Percentiles rank a stretch among this genome's conserved stretches.
Conservation (phyloP, 1,140 invertebrate species). For the Colletes latitarsis region DNA sequence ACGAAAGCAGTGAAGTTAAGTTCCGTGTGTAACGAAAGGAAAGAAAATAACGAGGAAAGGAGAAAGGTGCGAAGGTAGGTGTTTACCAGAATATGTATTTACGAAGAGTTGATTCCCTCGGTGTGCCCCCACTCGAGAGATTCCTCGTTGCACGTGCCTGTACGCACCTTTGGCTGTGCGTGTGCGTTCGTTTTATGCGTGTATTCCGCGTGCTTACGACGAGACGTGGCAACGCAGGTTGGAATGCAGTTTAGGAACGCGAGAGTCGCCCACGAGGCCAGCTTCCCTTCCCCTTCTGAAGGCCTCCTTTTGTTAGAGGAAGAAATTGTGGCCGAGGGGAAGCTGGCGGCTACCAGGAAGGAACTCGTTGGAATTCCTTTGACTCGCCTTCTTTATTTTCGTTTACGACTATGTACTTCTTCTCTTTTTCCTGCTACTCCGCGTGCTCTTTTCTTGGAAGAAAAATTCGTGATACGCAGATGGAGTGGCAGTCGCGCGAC, state of each 20-base stretch:
- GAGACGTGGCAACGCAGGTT: slow-evolving; percentile 71
- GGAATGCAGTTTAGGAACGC: slow-evolving; percentile 73
- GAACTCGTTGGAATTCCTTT: slow-evolving; percentile 65
- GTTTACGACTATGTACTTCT: neutral
- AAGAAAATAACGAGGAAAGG: neutral
- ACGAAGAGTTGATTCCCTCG: slow-evolving; percentile 41
- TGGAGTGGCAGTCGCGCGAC: neutral
- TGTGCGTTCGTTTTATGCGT: slow-evolving; percentile 7
- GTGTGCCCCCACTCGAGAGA: slow-evolving; percentile 28
- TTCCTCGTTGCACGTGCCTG: slow-evolving; percentile 1
- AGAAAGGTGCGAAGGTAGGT: neutral
- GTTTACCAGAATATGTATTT: slow-evolving; percentile 53
- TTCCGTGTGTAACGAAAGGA: neutral
- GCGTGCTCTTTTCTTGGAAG: neutral
- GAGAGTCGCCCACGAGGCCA: slow-evolving; percentile 58
- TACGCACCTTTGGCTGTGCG: neutral
- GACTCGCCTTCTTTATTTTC: slow-evolving; percentile 43
- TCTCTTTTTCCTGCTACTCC: neutral
- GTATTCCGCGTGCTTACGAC: slow-evolving; percentile 53
- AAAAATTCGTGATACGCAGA: neutral
- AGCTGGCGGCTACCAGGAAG: slow-evolving; percentile 71
- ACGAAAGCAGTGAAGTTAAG: too few species aligned
- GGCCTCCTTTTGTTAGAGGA: slow-evolving; percentile 54
- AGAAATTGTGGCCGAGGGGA: slow-evolving; percentile 59
- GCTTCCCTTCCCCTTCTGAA: slow-evolving; percentile 43